Conservation (phyloP, 2,797 vertebrate genomes). For the Anguilla anguilla region DNA sequence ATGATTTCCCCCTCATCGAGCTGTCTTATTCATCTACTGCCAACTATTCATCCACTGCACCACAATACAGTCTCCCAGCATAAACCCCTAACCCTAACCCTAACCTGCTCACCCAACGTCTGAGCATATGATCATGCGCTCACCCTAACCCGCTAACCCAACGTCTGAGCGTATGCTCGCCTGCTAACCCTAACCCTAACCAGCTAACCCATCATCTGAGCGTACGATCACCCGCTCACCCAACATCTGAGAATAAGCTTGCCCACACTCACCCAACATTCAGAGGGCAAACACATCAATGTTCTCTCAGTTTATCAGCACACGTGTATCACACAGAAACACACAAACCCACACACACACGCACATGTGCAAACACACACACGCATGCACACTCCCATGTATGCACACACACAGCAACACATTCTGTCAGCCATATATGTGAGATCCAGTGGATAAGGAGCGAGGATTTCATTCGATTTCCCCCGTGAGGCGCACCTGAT, state of each 20-base stretch:
- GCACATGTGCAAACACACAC: background rate
- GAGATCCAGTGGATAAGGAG: background rate
- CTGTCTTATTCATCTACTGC: too few species aligned
- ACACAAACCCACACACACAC: conserved; percentile 6
- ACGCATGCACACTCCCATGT: background rate
- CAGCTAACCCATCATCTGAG: too few species aligned
- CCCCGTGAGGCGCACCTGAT: conserved; percentile 79
- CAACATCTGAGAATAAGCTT: background rate
- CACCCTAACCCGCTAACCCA: too few species aligned
- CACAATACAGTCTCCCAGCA: background rate
- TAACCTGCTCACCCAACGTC: background rate
- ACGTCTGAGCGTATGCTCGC: too few species aligned
- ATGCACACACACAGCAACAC: background rate
- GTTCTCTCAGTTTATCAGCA: background rate
- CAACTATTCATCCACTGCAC: background rate
- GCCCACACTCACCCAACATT: background rate
- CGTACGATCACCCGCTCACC: too few species aligned
- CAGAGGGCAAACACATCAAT: background rate
- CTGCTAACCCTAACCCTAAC: too few species aligned
- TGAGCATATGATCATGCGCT: too few species aligned
- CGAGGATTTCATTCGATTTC: background rate
- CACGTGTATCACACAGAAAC: background rate
- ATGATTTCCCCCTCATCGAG: background rate
- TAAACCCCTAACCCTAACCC: too few species aligned
- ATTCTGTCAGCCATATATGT: background rate